Base-by-base conservation (phyloP, 2,888 invertebrate species). In the Nasonia oneida region DNA sequence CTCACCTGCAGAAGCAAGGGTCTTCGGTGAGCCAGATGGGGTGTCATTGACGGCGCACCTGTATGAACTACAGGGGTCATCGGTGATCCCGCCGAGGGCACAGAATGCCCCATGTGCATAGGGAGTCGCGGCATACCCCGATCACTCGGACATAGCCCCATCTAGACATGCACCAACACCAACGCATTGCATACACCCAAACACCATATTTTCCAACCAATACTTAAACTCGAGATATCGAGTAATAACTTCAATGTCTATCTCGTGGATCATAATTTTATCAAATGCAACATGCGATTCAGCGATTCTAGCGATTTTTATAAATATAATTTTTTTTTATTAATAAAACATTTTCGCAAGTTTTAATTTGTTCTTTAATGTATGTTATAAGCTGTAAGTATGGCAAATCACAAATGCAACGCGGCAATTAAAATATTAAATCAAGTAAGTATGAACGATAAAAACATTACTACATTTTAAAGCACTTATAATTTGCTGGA, bases 1-100 rank as follows among this genome's bases (percentile, higher is more conserved):
- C 96, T 97, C 96, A 97, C 97, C 97, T 97, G 97, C 94, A 97
- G 95, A 94, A 97, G 96, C 95, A 97, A 95, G 94, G 97, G 96
- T 94, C 97, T 96, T 94, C 95, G 95, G 94, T 95, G 94, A 94
- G 95, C 37, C 37, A 37, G 94, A 94, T 95, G 95, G 94, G 95
- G 94, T 94, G 91, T 90, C 90, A 93, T 91, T 90, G 93, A 87
- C 89, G 92, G 90, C 86, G 91, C 91, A 91, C 91, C 92, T 89
- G 91, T 90, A 91, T 92, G 93, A 91, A 93, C 92, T 90, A 92
- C 91, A 87, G 93, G 91, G 91, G 91, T 90, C 92, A 93, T 92
- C 87, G 93, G 90, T 88, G 93, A 91, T 89, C 91, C 92, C 87
- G 91, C 91, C 90, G 92, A 91, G 89, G 93, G 91, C 89, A 91